These are phyloP conservation scores for Prostheceraeus crozeri DNA, from an alignment of 2,888 invertebrate genomes.

Conservation along the genomic window DNA sequence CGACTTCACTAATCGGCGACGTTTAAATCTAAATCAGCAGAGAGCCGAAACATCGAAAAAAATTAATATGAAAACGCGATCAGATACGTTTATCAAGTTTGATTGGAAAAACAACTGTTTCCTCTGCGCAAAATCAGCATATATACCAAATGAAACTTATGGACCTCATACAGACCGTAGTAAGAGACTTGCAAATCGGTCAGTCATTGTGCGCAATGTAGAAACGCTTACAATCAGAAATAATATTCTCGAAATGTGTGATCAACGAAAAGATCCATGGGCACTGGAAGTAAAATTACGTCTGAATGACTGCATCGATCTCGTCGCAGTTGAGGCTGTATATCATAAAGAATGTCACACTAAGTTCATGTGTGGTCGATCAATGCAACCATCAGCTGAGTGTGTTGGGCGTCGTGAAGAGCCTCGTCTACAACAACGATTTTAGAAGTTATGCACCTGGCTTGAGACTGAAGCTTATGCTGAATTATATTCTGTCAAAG, in stretches of 20 bases:
- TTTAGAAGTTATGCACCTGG: background rate
- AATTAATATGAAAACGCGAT: too few relatives aligned
- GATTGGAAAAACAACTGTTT: too few relatives aligned
- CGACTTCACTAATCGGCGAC: too few relatives aligned
- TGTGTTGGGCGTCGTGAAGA: constrained; percentile 20
- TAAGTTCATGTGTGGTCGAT: constrained; percentile 17
- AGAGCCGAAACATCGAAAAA: too few relatives aligned
- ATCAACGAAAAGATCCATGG: constrained; percentile 22
- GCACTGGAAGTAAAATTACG: constrained; percentile 6
- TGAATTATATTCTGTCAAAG: constrained; percentile 16
- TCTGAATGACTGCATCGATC: constrained; percentile 20
- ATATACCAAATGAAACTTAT: too few relatives aligned
- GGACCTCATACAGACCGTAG: too few relatives aligned
- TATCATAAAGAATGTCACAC: constrained; percentile 6
- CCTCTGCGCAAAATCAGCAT: too few relatives aligned
- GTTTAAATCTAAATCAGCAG: too few relatives aligned
- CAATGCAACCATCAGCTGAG: constrained; percentile 22
- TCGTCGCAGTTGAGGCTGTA: constrained; percentile 9
- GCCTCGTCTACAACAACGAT: background rate
- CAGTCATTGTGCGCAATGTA: too few relatives aligned
- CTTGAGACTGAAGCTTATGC: constrained; percentile 27
- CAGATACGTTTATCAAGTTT: too few relatives aligned
- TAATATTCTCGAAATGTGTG: constrained; percentile 25
- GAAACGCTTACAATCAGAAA: too few relatives aligned
- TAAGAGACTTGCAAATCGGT: too few relatives aligned